Conservation (phyloP, 2,113 vertebrate genomes). For the Geothlypis trichas region DNA sequence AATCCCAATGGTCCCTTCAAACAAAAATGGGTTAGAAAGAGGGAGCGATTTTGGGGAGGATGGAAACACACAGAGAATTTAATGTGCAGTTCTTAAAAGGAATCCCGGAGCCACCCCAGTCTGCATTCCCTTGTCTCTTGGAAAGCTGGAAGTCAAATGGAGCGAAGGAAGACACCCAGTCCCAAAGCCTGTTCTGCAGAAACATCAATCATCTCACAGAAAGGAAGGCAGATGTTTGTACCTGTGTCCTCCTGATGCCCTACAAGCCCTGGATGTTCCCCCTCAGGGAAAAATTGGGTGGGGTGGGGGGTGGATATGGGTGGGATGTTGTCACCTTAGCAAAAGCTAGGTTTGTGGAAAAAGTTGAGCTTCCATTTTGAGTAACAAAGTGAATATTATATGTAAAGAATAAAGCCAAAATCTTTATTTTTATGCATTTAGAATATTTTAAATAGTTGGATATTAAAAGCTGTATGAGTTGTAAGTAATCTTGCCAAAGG, state of each 20-base stretch:
- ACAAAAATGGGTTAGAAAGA: conserved; percentile 34
- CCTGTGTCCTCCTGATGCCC: conserved; percentile 26
- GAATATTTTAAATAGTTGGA: conserved; percentile 99
- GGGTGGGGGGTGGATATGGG: background rate
- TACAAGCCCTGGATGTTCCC: conserved; percentile 3
- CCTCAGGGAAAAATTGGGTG: conserved; percentile 1
- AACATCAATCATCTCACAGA: conserved; percentile 32
- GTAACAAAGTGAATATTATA: conserved; percentile 80
- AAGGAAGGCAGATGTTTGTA: conserved; percentile 46
- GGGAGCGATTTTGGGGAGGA: background rate
- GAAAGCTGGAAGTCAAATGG: conserved; percentile 54
- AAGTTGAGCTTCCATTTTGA: conserved; percentile 84
- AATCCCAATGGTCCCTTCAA: conserved; percentile 66
- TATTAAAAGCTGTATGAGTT: conserved; percentile 90
- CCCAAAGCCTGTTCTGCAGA: conserved; percentile 63
- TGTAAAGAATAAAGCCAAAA: conserved; percentile 93
- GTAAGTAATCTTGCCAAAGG: conserved; percentile 99
- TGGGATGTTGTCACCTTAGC: conserved; percentile 37
- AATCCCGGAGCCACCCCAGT: background rate
- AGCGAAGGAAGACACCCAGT: conserved; percentile 15
- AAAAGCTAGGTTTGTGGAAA: conserved; percentile 68
- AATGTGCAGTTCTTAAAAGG: conserved; percentile 9
- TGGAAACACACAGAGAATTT: background rate
- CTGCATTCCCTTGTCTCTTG: conserved; percentile 24
- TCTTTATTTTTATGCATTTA: conserved; percentile 99